Conservation (phyloP, 2,113 vertebrate genomes). For the Atlantisia rogersi region DNA sequence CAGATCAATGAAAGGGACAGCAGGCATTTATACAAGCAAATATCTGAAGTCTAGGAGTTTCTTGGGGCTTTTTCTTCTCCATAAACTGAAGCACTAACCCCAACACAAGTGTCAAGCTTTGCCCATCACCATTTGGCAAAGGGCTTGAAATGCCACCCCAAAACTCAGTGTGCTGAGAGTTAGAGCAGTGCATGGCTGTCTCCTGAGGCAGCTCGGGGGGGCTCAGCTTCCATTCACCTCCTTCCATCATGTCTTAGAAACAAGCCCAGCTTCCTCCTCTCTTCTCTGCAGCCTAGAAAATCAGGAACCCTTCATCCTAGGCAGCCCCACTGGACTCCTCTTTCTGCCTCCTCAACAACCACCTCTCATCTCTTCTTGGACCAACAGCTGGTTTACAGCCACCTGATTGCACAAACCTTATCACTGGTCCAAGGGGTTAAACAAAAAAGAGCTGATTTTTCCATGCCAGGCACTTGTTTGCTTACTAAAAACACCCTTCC, state of each 20-base stretch:
- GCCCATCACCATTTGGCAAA: background rate
- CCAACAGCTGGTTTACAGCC: background rate
- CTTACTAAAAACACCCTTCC: background rate
- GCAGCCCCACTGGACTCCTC: background rate
- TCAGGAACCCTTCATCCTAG: background rate
- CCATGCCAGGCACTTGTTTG: background rate
- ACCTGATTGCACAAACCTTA: background rate
- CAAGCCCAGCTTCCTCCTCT: background rate
- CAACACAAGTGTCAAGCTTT: background rate
- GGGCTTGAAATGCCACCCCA: background rate
- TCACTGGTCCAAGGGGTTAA: accelerated
- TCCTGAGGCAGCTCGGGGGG: background rate
- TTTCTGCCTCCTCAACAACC: background rate
- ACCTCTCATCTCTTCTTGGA: background rate
- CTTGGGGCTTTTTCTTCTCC: background rate
- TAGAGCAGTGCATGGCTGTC: background rate
- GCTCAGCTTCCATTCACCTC: background rate
- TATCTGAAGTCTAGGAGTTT: background rate
- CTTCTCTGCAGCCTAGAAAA: background rate
- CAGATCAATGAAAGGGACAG: background rate
- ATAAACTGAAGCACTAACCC: background rate
- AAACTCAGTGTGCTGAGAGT: background rate
- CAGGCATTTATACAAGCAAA: background rate
- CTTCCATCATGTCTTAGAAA: background rate
- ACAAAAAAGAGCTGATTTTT: background rate